Base-by-base conservation (phyloP, 2,888 invertebrate species). In the Galerucella calmariensis region DNA sequence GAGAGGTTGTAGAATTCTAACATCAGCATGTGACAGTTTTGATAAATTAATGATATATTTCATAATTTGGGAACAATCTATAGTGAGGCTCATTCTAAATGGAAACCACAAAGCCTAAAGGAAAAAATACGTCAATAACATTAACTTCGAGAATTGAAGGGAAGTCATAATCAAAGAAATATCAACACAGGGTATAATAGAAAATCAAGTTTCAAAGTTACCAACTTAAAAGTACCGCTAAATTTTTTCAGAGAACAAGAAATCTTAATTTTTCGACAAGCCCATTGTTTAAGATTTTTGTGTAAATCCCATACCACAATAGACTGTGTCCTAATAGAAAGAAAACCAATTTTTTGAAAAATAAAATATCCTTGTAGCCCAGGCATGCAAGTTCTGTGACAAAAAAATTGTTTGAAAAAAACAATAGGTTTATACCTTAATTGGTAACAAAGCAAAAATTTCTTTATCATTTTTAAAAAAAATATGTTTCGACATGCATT, bases 251-350 rank as follows among this genome's bases (percentile, higher is more conserved):
- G 69, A 27, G 69, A 76, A 72, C 62, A 69, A 68, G 48, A 62
- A 51, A 51, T 71, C 72, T 67, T 41, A 20, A 59, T 62, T 61
- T 75, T 72, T 70, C 69, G 69, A 75, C 75, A 75, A 73, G 81
- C 82, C 83, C 83, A 83, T 82, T 82, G 82, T 82, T 75, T 74
- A 69, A 63, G 68, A 71, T 67, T 68, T 72, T 73, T 59, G 69
- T 73, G 76, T 78, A 75, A 77, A 83, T 83, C 83, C 83, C 83
- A 82, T 83, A 83, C 83, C 83, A 83, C 83, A 83, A 77, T 77
- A 76, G 69, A 74, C 58, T 69, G 63, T 73, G 69, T 69, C 59
- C 61, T 66, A 68, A 58, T 63, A 46, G 70, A 58, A 67, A 63
- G 35, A 41, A 58, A 70, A 70, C 16, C 69, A 73, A 11, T 66